Evolutionary conservation across 2,888 invertebrate species (phyloP).

Genomic region (Cheilosia soror): DNA sequence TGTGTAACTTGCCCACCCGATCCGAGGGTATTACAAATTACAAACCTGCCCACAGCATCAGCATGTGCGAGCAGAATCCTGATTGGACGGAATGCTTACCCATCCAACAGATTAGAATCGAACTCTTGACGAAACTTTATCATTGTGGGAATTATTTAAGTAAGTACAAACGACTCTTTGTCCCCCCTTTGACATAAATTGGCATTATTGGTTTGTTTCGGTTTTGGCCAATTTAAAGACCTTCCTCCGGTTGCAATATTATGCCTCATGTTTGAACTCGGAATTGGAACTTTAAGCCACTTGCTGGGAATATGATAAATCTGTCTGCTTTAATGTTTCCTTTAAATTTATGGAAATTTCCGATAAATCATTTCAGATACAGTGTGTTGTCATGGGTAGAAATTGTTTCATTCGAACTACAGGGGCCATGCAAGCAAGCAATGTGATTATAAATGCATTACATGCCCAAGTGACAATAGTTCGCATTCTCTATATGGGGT

Average conservation of each 20-base stretch:
- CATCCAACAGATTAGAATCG: not conserved
- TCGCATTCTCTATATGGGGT: not conserved
- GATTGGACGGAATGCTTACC: not conserved
- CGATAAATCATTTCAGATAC: too few relatives aligned
- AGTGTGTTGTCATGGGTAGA: not conserved
- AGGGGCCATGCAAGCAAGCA: constrained; percentile 16
- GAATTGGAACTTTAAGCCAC: too few relatives aligned
- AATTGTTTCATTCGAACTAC: not conserved
- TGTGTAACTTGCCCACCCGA: constrained; percentile 10
- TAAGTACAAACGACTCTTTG: constrained; percentile 11
- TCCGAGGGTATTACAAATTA: not conserved
- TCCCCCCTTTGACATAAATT: too few relatives aligned
- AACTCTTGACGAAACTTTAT: constrained; percentile 44
- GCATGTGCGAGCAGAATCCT: not conserved
- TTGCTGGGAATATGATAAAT: too few relatives aligned
- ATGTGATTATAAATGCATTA: constrained; percentile 46
- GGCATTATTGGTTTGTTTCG: too few relatives aligned
- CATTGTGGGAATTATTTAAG: constrained; percentile 55
- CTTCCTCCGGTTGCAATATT: too few relatives aligned
- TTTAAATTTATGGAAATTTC: too few relatives aligned
- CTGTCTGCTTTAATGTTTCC: too few relatives aligned
- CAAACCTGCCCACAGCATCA: constrained; percentile 5
- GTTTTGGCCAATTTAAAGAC: too few relatives aligned
- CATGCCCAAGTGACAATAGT: constrained; percentile 20
- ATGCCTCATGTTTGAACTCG: too few relatives aligned